Conservation (phyloP, 2,888 invertebrate species). For the Andrena praecox region DNA sequence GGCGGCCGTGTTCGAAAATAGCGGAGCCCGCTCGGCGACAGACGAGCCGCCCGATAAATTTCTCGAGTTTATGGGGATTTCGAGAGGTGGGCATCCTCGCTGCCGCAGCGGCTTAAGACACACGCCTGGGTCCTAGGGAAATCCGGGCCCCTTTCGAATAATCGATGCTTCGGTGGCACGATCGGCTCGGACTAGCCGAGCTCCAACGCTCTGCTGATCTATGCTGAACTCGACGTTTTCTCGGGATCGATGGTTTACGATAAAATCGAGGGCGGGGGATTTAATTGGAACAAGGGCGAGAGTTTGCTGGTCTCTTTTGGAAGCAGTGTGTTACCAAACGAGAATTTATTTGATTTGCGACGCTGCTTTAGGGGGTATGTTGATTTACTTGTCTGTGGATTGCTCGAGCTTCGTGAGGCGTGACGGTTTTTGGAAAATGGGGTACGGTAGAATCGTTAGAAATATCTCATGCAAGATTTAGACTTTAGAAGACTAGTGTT, state of each 20-base stretch:
- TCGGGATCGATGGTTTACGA: conserved; percentile 16
- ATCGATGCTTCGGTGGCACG: conserved; percentile 34
- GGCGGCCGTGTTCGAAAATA: conserved; percentile 29
- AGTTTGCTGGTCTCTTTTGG: no score
- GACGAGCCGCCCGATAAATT: conserved; percentile 74
- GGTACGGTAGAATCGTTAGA: no score
- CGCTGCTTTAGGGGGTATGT: no score
- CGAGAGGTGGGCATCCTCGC: conserved; percentile 23
- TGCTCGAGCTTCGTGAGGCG: no score
- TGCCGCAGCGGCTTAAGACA: conserved; percentile 64
- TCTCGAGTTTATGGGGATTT: conserved; percentile 75
- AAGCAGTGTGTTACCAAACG: no score
- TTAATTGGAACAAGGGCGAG: conserved; percentile 6
- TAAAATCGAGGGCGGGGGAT: background rate
- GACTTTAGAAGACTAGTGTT: no score
- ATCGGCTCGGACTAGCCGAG: background rate
- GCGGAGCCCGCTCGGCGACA: conserved; percentile 60
- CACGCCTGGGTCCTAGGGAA: conserved; percentile 40
- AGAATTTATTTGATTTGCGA: no score
- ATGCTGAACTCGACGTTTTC: background rate
- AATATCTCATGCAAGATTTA: no score
- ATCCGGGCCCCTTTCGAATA: conserved; percentile 24
- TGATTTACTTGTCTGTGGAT: no score
- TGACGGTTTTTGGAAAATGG: no score
- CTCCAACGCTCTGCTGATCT: no score